These are phyloP conservation scores for Cyrtonyx montezumae DNA, from an alignment of 2,113 vertebrate species.

Conservation along the genomic window DNA sequence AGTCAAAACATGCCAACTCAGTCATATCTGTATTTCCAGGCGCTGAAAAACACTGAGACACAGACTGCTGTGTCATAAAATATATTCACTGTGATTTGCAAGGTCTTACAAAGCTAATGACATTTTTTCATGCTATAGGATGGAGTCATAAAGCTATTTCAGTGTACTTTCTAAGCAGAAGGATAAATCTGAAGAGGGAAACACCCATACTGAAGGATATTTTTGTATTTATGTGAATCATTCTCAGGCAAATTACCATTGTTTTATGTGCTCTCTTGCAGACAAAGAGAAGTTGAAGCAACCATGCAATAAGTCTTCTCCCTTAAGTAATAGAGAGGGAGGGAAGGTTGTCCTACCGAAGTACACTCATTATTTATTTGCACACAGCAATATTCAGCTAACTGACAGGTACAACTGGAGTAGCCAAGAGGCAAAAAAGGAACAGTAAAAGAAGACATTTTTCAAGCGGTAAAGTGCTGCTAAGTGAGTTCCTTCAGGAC, in stretches of 20 bases:
- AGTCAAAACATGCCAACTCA: not conserved
- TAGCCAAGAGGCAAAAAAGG: not conserved
- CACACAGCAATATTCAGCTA: not conserved
- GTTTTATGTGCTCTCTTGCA: not conserved
- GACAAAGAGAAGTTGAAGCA: not conserved
- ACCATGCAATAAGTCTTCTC: not conserved
- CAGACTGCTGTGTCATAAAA: not conserved
- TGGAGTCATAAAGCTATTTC: not conserved
- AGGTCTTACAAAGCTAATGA: not conserved
- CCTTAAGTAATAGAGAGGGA: not conserved
- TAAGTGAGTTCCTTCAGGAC: not conserved
- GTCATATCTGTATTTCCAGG: not conserved
- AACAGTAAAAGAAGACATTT: not conserved
- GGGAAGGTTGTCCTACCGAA: not conserved
- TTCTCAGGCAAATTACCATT: not conserved
- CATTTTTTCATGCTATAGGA: not conserved
- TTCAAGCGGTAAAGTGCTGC: not conserved
- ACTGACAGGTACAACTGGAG: not conserved
- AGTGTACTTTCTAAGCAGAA: not conserved
- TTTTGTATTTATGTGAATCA: not conserved
- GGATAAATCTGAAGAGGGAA: constrained; percentile 8
- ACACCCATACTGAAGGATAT: not conserved
- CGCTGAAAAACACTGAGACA: not conserved
- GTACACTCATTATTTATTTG: not conserved
- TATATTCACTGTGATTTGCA: not conserved